A percentile compares a stretch with the other conserved stretches of the same genome.
Conservation (phyloP, 2,113 vertebrate species). For the Felis catus region F.catus_Fca126_mat1.0 CM031419.1:164169001-164169500, state of each 20-base stretch:
- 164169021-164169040: background rate
- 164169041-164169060: background rate
- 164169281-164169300: accelerated
- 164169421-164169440: accelerated
- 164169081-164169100: background rate
- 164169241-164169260: background rate
- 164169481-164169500: background rate
- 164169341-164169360: background rate
- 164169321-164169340: background rate
- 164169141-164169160: background rate
- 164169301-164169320: background rate
- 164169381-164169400: accelerated
- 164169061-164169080: background rate
- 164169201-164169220: background rate
- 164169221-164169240: background rate
- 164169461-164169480: background rate
- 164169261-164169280: background rate
- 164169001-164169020: background rate
- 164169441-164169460: background rate
- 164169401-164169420: background rate
- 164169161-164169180: background rate
- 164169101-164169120: background rate
- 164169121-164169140: background rate
- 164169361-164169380: background rate
- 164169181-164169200: background rate